Percentiles rank a stretch among this genome's conserved stretches.
Conservation (phyloP, 1,140 invertebrate genomes). For the Sarcophaga bullata region DNA sequence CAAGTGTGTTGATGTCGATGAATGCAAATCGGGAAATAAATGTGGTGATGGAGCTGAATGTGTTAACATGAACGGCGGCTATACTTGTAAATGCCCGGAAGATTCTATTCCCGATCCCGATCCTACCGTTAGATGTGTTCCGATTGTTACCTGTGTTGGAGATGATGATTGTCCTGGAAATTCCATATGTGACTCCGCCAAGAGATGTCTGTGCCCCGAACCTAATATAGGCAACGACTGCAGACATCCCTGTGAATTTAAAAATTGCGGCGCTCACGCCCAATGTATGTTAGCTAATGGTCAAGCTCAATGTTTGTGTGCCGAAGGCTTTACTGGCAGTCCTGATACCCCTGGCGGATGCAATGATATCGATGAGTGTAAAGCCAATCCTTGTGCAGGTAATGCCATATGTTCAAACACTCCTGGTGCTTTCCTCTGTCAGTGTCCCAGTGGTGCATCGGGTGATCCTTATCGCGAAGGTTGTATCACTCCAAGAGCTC, state of each 20-base stretch:
- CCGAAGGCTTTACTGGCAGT: conserved; percentile 78
- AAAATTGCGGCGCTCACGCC: conserved; percentile 86
- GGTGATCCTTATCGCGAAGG: conserved; percentile 79
- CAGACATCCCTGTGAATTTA: conserved; percentile 89
- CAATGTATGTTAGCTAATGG: conserved; percentile 89
- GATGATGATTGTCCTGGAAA: conserved; percentile 89
- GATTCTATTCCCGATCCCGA: conserved; percentile 85
- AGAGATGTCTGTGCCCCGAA: conserved; percentile 86
- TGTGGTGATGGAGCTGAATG: conserved; percentile 86
- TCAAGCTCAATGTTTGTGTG: conserved; percentile 84
- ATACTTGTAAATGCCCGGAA: conserved; percentile 82
- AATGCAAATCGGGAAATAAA: conserved; percentile 74
- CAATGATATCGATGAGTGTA: conserved; percentile 88
- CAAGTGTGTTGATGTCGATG: conserved; percentile 84
- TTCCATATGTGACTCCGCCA: conserved; percentile 81
- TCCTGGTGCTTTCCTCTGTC: conserved; percentile 85
- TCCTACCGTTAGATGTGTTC: conserved; percentile 78
- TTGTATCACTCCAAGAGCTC: conserved; percentile 73
- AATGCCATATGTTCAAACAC: conserved; percentile 90
- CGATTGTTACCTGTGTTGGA: conserved; percentile 78
- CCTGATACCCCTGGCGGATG: conserved; percentile 78
- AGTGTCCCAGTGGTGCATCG: conserved; percentile 81
- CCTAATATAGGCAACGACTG: conserved; percentile 92
- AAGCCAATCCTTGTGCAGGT: conserved; percentile 77
- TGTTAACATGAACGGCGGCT: conserved; percentile 80